These are phyloP conservation scores for Garra rufa DNA, from an alignment of 2,113 vertebrate genomes.

Conservation along the genomic window DNA sequence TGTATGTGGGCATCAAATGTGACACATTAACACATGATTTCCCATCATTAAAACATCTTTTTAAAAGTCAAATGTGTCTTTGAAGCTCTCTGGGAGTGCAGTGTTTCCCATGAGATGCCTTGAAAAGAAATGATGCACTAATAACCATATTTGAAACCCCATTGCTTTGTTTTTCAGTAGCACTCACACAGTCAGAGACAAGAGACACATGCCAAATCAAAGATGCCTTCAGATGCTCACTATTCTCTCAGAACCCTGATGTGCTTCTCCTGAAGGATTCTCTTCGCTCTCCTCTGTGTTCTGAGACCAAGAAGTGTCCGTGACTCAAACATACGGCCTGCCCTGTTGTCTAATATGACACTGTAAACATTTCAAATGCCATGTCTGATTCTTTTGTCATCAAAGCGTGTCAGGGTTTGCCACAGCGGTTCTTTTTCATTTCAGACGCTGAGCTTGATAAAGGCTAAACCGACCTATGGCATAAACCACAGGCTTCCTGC, in stretches of 20 bases:
- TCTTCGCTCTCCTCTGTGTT: background rate
- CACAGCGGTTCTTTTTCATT: background rate
- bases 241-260: background rate
- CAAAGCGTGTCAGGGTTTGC: slow-evolving; percentile 2
- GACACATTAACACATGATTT: background rate
- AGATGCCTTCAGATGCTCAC: background rate
- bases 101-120: background rate
- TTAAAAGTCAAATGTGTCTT: background rate
- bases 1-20: background rate
- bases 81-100: background rate
- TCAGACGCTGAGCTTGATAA: background rate
- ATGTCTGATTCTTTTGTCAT: background rate
- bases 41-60: background rate
- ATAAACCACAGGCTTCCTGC: slow-evolving; percentile 22
- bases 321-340: background rate
- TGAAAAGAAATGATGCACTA: background rate
- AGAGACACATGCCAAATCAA: background rate
- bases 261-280: background rate
- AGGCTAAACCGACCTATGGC: background rate
- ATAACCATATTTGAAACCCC: background rate
- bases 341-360: background rate
- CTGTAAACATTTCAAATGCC: slow-evolving; percentile 1
- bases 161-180: background rate
- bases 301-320: background rate
- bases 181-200: background rate